Conservation (phyloP, 2,888 invertebrate genomes). For the Heliconius aoede region DNA sequence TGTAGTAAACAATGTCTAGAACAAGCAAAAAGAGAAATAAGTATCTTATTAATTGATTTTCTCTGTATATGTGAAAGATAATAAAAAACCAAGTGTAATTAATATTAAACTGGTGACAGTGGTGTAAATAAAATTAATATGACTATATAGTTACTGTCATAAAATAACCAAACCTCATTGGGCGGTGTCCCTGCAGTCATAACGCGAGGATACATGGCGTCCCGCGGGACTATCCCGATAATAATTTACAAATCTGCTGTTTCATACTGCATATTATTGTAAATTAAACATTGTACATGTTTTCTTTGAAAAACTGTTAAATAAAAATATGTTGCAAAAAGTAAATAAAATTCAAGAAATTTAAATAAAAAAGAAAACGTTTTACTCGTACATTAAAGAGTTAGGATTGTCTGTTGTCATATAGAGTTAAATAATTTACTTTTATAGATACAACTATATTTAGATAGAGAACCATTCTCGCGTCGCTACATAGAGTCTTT, state of each 20-base stretch:
- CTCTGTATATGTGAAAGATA: neutral
- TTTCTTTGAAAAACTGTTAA: too few relatives aligned
- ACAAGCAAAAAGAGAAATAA: neutral
- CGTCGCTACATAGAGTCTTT: constrained; percentile 7
- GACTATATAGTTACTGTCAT: neutral
- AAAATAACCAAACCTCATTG: constrained; percentile 11
- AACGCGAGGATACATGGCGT: neutral
- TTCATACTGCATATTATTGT: neutral
- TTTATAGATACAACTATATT: too few relatives aligned
- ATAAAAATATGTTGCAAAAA: neutral
- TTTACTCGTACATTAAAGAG: too few relatives aligned
- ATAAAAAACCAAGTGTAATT: neutral
- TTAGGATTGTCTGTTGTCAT: too few relatives aligned
- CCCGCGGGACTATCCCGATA: constrained; percentile 13
- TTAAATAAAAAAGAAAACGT: too few relatives aligned
- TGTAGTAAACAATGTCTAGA: neutral
- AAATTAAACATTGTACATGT: neutral
- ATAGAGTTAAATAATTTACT: too few relatives aligned
- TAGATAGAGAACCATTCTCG: neutral
- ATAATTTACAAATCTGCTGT: constrained; percentile 24
- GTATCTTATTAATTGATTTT: neutral
- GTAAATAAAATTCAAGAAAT: neutral
- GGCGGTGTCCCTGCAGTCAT: constrained; percentile 12
- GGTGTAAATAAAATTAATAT: neutral
- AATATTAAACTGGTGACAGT: neutral